A percentile compares a stretch with the other conserved stretches of the same genome.
These are phyloP conservation scores for Bambusicola thoracicus DNA, from an alignment of 2,113 vertebrate species.

Conservation along the genomic window DNA sequence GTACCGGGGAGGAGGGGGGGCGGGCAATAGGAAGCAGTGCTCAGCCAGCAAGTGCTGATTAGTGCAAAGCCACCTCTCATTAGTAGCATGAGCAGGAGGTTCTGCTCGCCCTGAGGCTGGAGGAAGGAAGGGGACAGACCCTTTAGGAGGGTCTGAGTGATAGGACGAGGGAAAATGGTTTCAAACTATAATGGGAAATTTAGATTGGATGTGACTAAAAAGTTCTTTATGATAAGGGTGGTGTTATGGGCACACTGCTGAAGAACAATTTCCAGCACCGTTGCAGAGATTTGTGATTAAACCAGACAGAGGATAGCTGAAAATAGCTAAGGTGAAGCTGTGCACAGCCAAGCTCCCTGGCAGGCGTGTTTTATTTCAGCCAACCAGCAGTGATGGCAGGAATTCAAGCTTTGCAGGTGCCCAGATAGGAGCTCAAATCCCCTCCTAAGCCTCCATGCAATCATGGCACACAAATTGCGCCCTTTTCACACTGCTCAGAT, in stretches of 20 bases:
- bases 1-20: too few relatives aligned
- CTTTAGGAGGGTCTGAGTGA: too few relatives aligned
- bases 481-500: neutral
- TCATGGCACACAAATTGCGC: neutral
- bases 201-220: neutral
- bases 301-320: neutral
- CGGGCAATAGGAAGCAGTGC: neutral
- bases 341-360: neutral
- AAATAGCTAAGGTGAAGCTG: neutral
- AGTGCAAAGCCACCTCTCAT: neutral
- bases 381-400: slow-evolving; percentile 1
- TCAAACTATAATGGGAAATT: neutral
- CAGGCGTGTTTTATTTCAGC: neutral
- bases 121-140: too few relatives aligned
- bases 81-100: neutral
- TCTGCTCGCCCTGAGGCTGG: too few relatives aligned
- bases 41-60: neutral
- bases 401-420: slow-evolving; percentile 67
- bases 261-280: neutral
- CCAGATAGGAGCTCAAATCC: neutral
- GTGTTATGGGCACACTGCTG: neutral
- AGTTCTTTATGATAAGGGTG: neutral
- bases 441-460: neutral
- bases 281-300: neutral
- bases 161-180: neutral